Conservation (phyloP, 2,888 invertebrate species). For the Rhamphomyia laevipes region DNA sequence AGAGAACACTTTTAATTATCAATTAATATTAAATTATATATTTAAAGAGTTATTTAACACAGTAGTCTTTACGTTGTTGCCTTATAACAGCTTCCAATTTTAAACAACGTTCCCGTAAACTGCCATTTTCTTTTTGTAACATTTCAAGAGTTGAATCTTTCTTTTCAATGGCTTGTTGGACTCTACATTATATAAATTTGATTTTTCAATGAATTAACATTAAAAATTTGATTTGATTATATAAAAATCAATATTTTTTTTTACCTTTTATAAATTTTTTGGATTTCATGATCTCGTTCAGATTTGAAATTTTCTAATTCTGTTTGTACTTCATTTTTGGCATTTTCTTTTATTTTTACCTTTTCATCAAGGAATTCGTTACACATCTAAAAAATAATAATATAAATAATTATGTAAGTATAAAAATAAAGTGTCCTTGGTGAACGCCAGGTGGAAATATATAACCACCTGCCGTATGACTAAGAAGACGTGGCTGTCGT, state of each 20-base stretch:
- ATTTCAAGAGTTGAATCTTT: slow-evolving; percentile 67
- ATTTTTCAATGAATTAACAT: not conserved
- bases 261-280: slow-evolving; percentile 68
- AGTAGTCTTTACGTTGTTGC: slow-evolving; percentile 62
- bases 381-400: slow-evolving; percentile 29
- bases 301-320: slow-evolving; percentile 51
- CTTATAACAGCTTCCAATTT: slow-evolving; percentile 64
- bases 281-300: slow-evolving; percentile 63
- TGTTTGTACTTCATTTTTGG: slow-evolving; percentile 49
- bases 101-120: slow-evolving; percentile 57
- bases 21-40: too few species aligned
- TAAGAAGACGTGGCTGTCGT: too few species aligned
- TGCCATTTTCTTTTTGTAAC: slow-evolving; percentile 56
- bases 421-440: too few species aligned
- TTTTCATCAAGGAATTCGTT: slow-evolving; percentile 44
- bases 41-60: slow-evolving; percentile 30
- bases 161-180: slow-evolving; percentile 67
- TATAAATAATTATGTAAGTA: too few species aligned
- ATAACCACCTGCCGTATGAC: too few species aligned
- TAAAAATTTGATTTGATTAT: slow-evolving; percentile 8
- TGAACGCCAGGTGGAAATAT: too few species aligned
- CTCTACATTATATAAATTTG: slow-evolving; percentile 40
- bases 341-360: slow-evolving; percentile 44
- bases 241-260: slow-evolving; percentile 12
- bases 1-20: too few species aligned